These are phyloP conservation scores for Crocidura indochinensis DNA, from an alignment of 2,797 vertebrate species.

Conservation along the genomic window DNA sequence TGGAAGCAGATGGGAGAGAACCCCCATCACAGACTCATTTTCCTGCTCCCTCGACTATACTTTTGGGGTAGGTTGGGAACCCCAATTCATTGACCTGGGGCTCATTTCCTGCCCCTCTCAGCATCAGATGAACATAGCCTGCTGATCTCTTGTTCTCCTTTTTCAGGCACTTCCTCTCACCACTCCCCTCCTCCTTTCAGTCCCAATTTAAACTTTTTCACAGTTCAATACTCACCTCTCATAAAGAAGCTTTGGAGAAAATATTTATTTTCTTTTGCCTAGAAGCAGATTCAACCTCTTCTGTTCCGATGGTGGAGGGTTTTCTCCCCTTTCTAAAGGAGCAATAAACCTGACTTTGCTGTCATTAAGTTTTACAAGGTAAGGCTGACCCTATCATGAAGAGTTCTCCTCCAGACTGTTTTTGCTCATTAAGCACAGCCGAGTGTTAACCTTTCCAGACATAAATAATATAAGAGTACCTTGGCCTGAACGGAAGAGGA, in stretches of 20 bases:
- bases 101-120: not conserved
- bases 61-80: not conserved
- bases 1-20: not conserved
- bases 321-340: slow-evolving; percentile 37
- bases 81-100: not conserved
- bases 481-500: not conserved
- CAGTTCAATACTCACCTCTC: slow-evolving; percentile 11
- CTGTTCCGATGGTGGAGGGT: not conserved
- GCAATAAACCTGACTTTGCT: slow-evolving; percentile 64
- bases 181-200: too few relatives aligned
- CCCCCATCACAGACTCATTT: not conserved
- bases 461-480: slow-evolving; percentile 62
- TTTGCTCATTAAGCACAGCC: slow-evolving; percentile 68
- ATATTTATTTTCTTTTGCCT: slow-evolving; percentile 32
- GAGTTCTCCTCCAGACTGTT: slow-evolving; percentile 17
- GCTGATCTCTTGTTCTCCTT: not conserved
- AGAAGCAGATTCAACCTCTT: slow-evolving; percentile 20
- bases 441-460: slow-evolving; percentile 72
- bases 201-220: slow-evolving; percentile 57
- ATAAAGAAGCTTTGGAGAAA: slow-evolving; percentile 52
- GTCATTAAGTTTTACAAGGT: slow-evolving; percentile 68
- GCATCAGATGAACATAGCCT: not conserved
- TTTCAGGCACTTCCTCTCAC: not conserved
- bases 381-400: slow-evolving; percentile 57
- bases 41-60: not conserved